Conservation (phyloP, 1,140 invertebrate species). For the Catajapyx aquilonaris region DNA sequence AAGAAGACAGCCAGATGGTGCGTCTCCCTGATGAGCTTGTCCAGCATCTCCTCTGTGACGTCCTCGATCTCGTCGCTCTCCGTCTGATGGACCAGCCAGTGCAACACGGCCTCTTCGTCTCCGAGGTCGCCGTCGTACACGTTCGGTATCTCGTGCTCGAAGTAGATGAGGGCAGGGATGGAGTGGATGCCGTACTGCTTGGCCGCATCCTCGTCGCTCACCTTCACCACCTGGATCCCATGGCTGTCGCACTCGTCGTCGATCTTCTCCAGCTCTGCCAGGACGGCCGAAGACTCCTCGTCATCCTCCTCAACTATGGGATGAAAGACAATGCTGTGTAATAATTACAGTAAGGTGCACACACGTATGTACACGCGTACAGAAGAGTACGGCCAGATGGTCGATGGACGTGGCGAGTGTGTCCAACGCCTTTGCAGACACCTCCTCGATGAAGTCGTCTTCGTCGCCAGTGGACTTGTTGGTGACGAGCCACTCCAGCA, state of each 20-base stretch:
- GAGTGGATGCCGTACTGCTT: constrained; percentile 68
- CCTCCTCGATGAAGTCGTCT: constrained; percentile 83
- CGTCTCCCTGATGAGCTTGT: constrained; percentile 74
- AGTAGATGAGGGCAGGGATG: constrained; percentile 71
- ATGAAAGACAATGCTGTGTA: constrained; percentile 11
- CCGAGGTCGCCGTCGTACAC: constrained; percentile 78
- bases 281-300: constrained; percentile 58
- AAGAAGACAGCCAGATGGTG: constrained; percentile 69
- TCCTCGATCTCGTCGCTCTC: constrained; percentile 84
- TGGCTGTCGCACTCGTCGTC: constrained; percentile 80
- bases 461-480: constrained; percentile 83
- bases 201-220: constrained; percentile 61
- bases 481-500: constrained; percentile 77
- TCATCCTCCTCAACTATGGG: constrained; percentile 56
- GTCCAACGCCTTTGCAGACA: constrained; percentile 64
- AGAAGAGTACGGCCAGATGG: constrained; percentile 78
- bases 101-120: constrained; percentile 72
- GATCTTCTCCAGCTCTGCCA: constrained; percentile 73
- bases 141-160: constrained; percentile 80
- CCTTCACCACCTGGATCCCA: constrained; percentile 85
- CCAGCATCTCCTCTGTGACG: constrained; percentile 83
- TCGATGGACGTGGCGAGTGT: constrained; percentile 77
- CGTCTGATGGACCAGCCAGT: constrained; percentile 65
- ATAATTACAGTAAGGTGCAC: no score
- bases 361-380: constrained; percentile 47